Percentiles rank a stretch among this genome's conserved stretches.
These are phyloP conservation scores for Mellivora capensis DNA, from an alignment of 2,113 vertebrate species.

Conservation along the genomic window DNA sequence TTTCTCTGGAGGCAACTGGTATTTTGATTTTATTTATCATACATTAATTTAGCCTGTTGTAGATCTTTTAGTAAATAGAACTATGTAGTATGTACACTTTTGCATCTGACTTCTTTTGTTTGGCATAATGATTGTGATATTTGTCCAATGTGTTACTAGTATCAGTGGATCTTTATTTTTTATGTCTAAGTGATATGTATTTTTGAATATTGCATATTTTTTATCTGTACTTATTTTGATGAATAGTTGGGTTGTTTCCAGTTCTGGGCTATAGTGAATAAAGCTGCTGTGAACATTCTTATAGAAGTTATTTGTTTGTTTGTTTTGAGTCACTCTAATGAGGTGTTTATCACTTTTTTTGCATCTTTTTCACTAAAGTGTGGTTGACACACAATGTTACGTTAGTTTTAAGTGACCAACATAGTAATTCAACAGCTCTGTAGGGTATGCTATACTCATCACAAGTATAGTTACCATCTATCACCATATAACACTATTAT, in stretches of 20 bases:
- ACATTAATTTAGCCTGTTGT: background rate
- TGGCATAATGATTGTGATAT: background rate
- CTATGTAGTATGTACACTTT: background rate
- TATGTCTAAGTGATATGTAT: background rate
- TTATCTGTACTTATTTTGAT: background rate
- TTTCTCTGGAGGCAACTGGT: background rate
- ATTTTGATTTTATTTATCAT: background rate
- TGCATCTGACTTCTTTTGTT: background rate
- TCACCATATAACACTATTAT: background rate
- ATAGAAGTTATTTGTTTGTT: background rate
- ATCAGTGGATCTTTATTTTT: background rate
- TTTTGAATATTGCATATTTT: background rate
- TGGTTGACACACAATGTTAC: background rate
- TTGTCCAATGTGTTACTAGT: background rate
- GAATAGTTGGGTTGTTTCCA: background rate
- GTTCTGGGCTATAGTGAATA: background rate
- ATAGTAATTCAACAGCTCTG: background rate
- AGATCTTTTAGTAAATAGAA: background rate
- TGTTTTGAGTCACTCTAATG: background rate
- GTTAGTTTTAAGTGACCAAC: background rate
- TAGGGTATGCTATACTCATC: background rate
- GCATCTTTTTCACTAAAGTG: background rate
- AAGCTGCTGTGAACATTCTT: background rate
- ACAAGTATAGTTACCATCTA: background rate
- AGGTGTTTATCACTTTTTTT: background rate